phyloP scores from a whole-genome alignment of 2,797 vertebrate genomes.

The Fistularia tabacaria region DNA sequence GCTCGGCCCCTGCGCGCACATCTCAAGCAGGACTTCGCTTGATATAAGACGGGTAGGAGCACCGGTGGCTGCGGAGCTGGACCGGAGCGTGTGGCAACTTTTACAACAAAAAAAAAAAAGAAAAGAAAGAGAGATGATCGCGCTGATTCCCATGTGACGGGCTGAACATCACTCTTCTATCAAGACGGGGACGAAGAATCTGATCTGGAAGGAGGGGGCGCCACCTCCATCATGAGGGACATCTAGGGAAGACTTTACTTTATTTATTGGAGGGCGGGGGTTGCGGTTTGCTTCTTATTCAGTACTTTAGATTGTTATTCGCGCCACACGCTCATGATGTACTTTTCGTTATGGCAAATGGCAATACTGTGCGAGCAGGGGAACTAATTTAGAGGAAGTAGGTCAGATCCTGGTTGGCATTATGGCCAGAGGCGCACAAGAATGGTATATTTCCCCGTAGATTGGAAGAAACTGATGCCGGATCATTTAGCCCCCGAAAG shows the following conservation, averaged over 20 bases:
- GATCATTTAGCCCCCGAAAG: slow-evolving; percentile 18
- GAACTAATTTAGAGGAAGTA: slow-evolving; percentile 52
- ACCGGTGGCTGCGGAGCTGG: slow-evolving; percentile 40
- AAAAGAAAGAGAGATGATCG: slow-evolving; percentile 40
- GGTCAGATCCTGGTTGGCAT: slow-evolving; percentile 57
- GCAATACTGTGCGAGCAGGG: slow-evolving; percentile 9
- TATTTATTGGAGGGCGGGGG: slow-evolving; percentile 49
- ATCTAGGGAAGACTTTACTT: slow-evolving; percentile 50
- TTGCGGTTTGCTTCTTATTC: slow-evolving; percentile 44
- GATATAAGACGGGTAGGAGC: slow-evolving; percentile 22
- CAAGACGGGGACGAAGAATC: slow-evolving; percentile 34
- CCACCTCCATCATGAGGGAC: slow-evolving; percentile 63
- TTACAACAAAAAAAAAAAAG: slow-evolving; percentile 19
- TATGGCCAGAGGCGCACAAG: slow-evolving; percentile 39
- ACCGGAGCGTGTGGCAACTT: slow-evolving; percentile 50
- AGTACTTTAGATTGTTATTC: slow-evolving; percentile 22
- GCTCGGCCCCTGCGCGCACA: slow-evolving; percentile 27
- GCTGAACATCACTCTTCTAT: slow-evolving; percentile 26
- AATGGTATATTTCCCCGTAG: slow-evolving; percentile 24
- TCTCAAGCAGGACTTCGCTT: slow-evolving; percentile 13
- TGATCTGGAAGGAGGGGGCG: slow-evolving; percentile 36
- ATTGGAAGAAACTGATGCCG: slow-evolving; percentile 44
- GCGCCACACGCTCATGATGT: slow-evolving; percentile 9
- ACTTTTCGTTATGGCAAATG: slow-evolving; percentile 13
- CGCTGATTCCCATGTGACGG: slow-evolving; percentile 54